Conservation (phyloP, 2,888 invertebrate species). For the Criorhina ranunculi region DNA sequence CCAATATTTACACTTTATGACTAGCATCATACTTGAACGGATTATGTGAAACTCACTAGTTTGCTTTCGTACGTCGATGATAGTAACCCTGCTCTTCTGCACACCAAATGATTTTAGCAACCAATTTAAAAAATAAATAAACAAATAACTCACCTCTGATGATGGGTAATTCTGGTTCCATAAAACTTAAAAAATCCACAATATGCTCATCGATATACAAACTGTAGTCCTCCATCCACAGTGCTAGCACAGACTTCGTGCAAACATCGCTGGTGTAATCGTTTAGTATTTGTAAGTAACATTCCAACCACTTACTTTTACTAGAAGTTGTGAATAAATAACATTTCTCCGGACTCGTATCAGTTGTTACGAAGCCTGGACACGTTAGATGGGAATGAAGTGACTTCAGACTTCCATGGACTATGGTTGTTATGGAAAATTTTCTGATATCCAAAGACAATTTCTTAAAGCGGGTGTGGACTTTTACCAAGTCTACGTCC, state of each 20-base stretch:
- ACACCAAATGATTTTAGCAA: too few relatives aligned
- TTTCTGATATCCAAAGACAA: constrained; percentile 35
- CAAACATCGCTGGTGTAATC: constrained; percentile 1
- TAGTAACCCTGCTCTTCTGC: too few relatives aligned
- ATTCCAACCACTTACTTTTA: constrained; percentile 80
- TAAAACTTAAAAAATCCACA: constrained; percentile 80
- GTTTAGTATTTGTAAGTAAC: constrained; percentile 80
- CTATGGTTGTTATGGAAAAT: constrained; percentile 30
- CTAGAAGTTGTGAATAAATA: constrained; percentile 44
- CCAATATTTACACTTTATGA: too few relatives aligned
- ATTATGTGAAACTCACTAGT: too few relatives aligned
- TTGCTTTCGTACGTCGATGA: too few relatives aligned
- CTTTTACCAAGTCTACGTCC: neutral
- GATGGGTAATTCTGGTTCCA: constrained; percentile 21
- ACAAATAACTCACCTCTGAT: constrained; percentile 55
- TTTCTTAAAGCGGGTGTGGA: constrained; percentile 43
- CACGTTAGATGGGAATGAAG: constrained; percentile 78
- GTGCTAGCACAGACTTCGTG: constrained; percentile 78
- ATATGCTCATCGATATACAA: constrained; percentile 79
- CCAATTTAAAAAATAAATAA: too few relatives aligned
- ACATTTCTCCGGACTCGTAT: neutral
- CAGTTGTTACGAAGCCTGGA: constrained; percentile 39
- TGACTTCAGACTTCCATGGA: constrained; percentile 77
- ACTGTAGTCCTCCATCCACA: constrained; percentile 81
- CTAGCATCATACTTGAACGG: too few relatives aligned